These are phyloP conservation scores for Eristalis tenax DNA, from an alignment of 2,888 invertebrate genomes.

Conservation along the genomic window DNA sequence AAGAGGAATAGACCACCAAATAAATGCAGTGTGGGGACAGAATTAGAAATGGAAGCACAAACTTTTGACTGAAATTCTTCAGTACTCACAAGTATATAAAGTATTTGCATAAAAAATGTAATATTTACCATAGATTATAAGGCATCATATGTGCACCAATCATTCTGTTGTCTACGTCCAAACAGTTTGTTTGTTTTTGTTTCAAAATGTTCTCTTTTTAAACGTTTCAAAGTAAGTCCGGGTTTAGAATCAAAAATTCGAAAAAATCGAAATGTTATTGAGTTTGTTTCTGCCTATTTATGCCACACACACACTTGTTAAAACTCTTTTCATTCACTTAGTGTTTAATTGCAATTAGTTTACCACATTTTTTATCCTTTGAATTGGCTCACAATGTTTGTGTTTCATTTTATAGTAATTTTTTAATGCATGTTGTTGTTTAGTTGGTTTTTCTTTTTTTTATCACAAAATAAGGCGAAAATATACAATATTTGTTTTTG, in stretches of 20 bases:
- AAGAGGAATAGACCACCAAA: neutral
- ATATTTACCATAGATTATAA: constrained; percentile 47
- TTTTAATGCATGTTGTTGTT: neutral
- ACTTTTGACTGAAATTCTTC: neutral
- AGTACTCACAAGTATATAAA: neutral
- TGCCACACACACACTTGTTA: constrained; percentile 30
- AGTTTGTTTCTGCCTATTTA: constrained; percentile 43
- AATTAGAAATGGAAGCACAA: no score
- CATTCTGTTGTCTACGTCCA: constrained; percentile 22
- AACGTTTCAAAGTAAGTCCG: constrained; percentile 56
- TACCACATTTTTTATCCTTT: neutral
- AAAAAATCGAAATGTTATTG: constrained; percentile 50
- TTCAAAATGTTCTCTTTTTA: constrained; percentile 5
- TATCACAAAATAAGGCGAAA: constrained; percentile 72
- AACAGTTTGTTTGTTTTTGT: neutral
- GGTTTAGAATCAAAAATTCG: constrained; percentile 67
- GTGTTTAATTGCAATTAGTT: constrained; percentile 34
- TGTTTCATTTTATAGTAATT: constrained; percentile 35
- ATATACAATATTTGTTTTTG: constrained; percentile 44
- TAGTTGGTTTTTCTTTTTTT: no score
- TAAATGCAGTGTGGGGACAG: no score
- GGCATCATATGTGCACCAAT: constrained; percentile 49
- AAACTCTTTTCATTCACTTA: constrained; percentile 18
- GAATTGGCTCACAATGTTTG: constrained; percentile 5
- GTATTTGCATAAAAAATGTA: neutral